Base-by-base conservation (phyloP, 2,113 vertebrate genomes). In the Vimba vimba region DNA sequence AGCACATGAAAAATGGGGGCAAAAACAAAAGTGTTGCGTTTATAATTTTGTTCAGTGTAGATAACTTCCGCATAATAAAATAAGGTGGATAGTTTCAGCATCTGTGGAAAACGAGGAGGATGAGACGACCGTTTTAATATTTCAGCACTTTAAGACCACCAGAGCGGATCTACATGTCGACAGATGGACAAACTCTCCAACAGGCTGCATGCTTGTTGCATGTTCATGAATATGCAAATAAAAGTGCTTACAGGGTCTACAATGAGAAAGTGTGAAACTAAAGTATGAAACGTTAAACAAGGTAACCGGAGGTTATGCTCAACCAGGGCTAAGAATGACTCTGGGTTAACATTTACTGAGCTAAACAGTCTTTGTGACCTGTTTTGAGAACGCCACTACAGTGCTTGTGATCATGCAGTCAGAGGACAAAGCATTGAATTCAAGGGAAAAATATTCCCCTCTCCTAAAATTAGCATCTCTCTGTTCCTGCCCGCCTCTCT, bases 401-500 rank as follows among this genome's bases (percentile, higher is more conserved):
- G 75, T 59, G 75, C n/a, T 62, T 21, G 23, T 79, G 78, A 87
- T 74, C 86, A 79, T 45, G 47, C 66, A 50, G 39, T 59, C 77
- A 60, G 21, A 79, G 60, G 75, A 84, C 79, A 68, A 79, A 64
- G 66, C 59, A 57, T 33, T 82, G 25, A 74, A 76, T 82, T 12
- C 79, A 82, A 74, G 78, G 68, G 57, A n/a, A 71, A 45, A 66
- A 85, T 33, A 66, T 80, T 57, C 68, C 77, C 25, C 79, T 74
- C 59, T 69, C 50, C 83, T 77, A 82, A 87, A 88, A 85, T 88
- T 85, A 85, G 78, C 83, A 85, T 81, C 17, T 73, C 68, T 85
- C 30, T 85, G 60, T 59, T 81, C 79, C 66, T 21, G 74, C 21
- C 25, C 43, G 33, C 69, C 77, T 82, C 68, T 50, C 47, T 55